Percentiles rank a stretch among this genome's conserved stretches.
Evolutionary conservation across 2,113 vertebrate genomes (phyloP).

Genomic region (Oreotrochilus melanogaster): DNA sequence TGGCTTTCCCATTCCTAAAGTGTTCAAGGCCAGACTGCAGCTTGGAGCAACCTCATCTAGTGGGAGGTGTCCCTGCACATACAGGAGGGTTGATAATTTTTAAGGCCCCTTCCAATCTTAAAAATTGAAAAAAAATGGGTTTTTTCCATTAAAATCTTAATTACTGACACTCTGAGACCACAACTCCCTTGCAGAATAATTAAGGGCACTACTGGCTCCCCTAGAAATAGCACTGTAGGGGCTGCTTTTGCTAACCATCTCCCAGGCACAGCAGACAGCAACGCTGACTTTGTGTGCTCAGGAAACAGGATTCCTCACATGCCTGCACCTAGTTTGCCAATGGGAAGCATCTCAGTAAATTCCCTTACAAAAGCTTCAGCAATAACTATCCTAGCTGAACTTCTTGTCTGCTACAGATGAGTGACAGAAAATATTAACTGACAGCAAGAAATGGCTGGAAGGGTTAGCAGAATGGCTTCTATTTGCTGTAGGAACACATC

Average conservation of each 20-base stretch:
- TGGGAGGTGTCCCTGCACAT: no score
- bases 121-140: no score
- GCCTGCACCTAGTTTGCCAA: neutral
- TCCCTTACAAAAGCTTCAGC: neutral
- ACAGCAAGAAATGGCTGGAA: neutral
- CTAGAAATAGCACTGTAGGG: neutral
- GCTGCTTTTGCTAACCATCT: neutral
- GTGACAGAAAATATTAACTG: neutral
- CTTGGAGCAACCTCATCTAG: no score
- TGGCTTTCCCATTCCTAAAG: no score
- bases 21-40: no score
- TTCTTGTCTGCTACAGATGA: neutral
- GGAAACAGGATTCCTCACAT: neutral
- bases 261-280: neutral
- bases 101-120: no score
- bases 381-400: neutral
- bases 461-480: neutral
- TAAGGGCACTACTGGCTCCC: neutral
- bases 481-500: neutral
- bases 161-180: fast-evolving
- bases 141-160: neutral
- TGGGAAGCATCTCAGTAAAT: neutral
- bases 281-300: neutral
- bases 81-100: no score
- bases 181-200: neutral